These are phyloP conservation scores for Aphaenogaster ashmeadi DNA, from an alignment of 1,140 invertebrate genomes.

Conservation along the genomic window DNA sequence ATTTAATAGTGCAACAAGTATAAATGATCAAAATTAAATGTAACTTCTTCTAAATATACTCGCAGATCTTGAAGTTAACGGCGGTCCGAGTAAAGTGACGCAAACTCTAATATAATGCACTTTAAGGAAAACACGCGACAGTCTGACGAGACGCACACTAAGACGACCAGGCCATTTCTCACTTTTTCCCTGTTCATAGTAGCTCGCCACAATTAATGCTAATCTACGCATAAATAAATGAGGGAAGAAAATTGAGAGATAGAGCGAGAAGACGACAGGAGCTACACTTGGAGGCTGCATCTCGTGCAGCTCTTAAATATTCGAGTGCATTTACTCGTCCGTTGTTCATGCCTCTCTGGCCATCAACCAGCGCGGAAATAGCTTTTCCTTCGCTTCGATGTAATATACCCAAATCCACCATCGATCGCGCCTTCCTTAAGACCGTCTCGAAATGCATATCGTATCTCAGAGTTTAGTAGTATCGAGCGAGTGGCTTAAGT, in stretches of 20 bases:
- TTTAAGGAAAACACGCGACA: slow-evolving; percentile 53
- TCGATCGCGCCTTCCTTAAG: slow-evolving; percentile 29
- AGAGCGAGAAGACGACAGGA: not conserved
- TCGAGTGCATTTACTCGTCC: slow-evolving; percentile 51
- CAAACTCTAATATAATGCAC: slow-evolving; percentile 51
- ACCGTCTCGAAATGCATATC: slow-evolving; percentile 20
- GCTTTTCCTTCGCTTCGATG: slow-evolving; percentile 18
- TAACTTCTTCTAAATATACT: slow-evolving; percentile 10
- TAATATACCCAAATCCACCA: slow-evolving; percentile 49
- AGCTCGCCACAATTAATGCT: slow-evolving; percentile 58
- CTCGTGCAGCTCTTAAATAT: slow-evolving; percentile 50
- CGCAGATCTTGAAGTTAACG: slow-evolving; percentile 18
- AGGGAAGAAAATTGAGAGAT: slow-evolving; percentile 47
- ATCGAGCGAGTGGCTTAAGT: not conserved
- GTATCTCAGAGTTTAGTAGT: not conserved
- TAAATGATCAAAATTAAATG: slow-evolving; percentile 29
- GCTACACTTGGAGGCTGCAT: not conserved
- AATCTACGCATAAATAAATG: slow-evolving; percentile 53
- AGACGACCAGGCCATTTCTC: not conserved
- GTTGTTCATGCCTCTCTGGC: slow-evolving; percentile 41
- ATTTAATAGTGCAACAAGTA: not conserved
- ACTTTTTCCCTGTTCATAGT: slow-evolving; percentile 40
- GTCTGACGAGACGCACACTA: not conserved
- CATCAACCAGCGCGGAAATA: slow-evolving; percentile 51
- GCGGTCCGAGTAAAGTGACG: slow-evolving; percentile 30